phyloP scores from a whole-genome alignment of 2,797 vertebrate species.

The Thunnus albacares region DNA sequence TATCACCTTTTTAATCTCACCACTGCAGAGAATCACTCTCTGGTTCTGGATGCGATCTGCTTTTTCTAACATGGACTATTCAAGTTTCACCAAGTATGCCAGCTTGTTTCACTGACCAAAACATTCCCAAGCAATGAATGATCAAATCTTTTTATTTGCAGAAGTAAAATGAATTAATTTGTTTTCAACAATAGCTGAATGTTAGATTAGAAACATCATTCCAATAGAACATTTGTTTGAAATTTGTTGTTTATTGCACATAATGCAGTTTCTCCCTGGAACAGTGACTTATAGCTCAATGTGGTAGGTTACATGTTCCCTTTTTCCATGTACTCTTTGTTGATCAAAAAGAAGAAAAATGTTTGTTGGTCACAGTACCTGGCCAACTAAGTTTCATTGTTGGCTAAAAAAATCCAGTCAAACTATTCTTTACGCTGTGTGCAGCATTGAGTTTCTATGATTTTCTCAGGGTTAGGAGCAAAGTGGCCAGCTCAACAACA shows the following conservation, averaged over 20 bases:
- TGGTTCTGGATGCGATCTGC: constrained; percentile 43
- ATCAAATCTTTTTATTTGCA: constrained; percentile 21
- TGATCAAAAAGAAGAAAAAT: constrained; percentile 14
- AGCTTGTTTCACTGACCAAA: constrained; percentile 21
- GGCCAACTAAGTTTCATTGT: constrained; percentile 7
- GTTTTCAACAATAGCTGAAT: neutral
- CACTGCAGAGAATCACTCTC: constrained; percentile 57
- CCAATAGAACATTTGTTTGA: constrained; percentile 1
- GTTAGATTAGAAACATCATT: neutral
- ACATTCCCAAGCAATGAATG: neutral
- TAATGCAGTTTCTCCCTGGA: constrained; percentile 1
- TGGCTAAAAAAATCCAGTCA: constrained; percentile 37
- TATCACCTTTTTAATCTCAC: constrained; percentile 81
- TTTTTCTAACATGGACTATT: constrained; percentile 41
- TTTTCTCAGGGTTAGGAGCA: constrained; percentile 46
- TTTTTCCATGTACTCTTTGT: neutral
- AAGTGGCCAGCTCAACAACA: constrained; percentile 2
- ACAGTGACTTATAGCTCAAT: neutral
- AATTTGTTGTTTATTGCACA: neutral
- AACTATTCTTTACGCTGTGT: constrained; percentile 40
- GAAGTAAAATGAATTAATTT: neutral
- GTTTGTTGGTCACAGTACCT: constrained; percentile 25
- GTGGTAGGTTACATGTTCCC: neutral
- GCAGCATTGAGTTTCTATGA: constrained; percentile 37
- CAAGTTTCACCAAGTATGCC: constrained; percentile 39